These are phyloP conservation scores for Catharus ustulatus DNA, from an alignment of 2,797 vertebrate genomes.

Conservation along the genomic window DNA sequence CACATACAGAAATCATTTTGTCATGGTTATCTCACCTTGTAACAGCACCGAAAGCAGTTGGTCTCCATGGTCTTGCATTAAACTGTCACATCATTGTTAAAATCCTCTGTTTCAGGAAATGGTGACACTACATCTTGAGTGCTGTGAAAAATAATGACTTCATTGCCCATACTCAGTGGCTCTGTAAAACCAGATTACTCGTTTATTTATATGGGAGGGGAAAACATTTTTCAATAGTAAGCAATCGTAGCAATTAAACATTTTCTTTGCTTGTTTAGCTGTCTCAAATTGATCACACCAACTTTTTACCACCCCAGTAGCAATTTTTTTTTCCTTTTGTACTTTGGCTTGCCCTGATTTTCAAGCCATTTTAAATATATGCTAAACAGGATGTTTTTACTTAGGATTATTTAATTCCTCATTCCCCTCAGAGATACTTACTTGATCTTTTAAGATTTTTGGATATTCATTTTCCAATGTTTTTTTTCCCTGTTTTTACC, in stretches of 20 bases:
- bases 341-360: background rate
- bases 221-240: background rate
- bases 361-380: background rate
- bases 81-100: slow-evolving; percentile 48
- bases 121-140: background rate
- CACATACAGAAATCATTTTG: slow-evolving; percentile 59
- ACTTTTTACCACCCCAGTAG: background rate
- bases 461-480: background rate
- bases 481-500: background rate
- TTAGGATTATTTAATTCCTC: background rate
- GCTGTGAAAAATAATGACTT: slow-evolving; percentile 13
- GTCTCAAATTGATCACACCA: background rate
- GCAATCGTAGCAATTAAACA: background rate
- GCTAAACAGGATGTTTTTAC: background rate
- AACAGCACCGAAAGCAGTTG: slow-evolving; percentile 24
- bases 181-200: background rate
- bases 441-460: background rate
- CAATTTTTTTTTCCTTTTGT: background rate
- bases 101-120: slow-evolving; percentile 24
- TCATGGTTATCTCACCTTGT: slow-evolving; percentile 64
- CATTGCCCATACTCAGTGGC: background rate
- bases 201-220: background rate
- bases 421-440: background rate
- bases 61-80: slow-evolving; percentile 55
- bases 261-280: background rate